These are phyloP conservation scores for Plebejus melissa DNA, from an alignment of 2,888 invertebrate genomes.

Conservation along the genomic window DNA sequence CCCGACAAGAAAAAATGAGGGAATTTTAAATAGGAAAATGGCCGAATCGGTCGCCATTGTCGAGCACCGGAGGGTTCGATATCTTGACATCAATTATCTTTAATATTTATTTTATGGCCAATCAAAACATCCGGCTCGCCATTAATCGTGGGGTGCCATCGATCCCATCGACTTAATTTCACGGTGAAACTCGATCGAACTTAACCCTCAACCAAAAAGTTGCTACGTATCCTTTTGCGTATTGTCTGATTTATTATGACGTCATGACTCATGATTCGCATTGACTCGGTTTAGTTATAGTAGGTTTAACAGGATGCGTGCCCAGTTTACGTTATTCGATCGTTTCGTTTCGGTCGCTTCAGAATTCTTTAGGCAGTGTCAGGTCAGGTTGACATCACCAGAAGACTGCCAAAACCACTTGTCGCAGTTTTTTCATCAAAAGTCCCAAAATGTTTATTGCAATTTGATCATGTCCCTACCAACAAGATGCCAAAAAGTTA, in stretches of 20 bases:
- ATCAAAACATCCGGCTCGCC: constrained; percentile 55
- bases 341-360: too few relatives aligned
- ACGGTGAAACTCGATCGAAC: not conserved
- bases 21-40: constrained; percentile 73
- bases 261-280: not conserved
- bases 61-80: constrained; percentile 60
- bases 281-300: not conserved
- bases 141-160: constrained; percentile 5
- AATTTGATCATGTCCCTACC: too few relatives aligned
- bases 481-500: too few relatives aligned
- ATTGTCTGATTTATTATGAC: not conserved
- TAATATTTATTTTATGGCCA: constrained; percentile 67
- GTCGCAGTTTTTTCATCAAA: too few relatives aligned
- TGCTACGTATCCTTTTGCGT: not conserved
- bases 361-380: too few relatives aligned
- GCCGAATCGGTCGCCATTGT: constrained; percentile 75
- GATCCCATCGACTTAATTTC: constrained; percentile 1
- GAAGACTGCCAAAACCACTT: too few relatives aligned
- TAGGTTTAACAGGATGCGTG: too few relatives aligned
- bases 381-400: too few relatives aligned
- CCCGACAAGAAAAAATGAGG: constrained; percentile 63
- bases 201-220: not conserved
- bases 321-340: not conserved
- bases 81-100: constrained; percentile 59
- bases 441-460: too few relatives aligned